Conservation (phyloP, 2,888 invertebrate species). For the Horisme vitalbata region DNA sequence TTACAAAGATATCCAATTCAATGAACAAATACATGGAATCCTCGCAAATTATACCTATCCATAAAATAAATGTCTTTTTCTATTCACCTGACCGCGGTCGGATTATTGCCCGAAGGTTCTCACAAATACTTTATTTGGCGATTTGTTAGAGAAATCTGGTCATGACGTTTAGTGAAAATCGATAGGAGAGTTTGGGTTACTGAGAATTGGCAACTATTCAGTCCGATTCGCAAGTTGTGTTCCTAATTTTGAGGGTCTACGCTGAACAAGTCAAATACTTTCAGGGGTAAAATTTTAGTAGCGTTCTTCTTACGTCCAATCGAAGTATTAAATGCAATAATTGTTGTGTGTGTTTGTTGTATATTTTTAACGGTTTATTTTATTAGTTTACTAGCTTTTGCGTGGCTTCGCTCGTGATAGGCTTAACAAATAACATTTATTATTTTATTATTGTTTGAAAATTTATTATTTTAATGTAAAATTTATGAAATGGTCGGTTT, state of each 20-base stretch:
- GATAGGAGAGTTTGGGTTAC: slow-evolving; percentile 5
- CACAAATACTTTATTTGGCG: slow-evolving; percentile 24
- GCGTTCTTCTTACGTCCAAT: too few relatives aligned
- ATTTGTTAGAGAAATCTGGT: slow-evolving; percentile 22
- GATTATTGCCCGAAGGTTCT: slow-evolving; percentile 5
- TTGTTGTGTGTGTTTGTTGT: too few relatives aligned
- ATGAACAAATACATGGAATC: too few relatives aligned
- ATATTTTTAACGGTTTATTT: not conserved
- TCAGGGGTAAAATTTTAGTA: too few relatives aligned
- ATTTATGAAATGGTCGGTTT: too few relatives aligned
- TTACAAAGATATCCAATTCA: too few relatives aligned
- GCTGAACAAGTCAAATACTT: too few relatives aligned
- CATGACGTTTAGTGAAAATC: slow-evolving; percentile 22
- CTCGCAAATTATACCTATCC: not conserved
- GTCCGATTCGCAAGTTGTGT: not conserved
- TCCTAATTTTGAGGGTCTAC: not conserved
- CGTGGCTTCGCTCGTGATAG: too few relatives aligned
- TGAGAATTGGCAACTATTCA: slow-evolving; percentile 9
- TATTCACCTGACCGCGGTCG: slow-evolving; percentile 11
- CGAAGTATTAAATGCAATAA: too few relatives aligned
- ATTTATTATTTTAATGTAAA: too few relatives aligned
- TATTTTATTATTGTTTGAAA: too few relatives aligned
- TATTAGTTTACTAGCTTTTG: not conserved
- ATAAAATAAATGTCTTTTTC: slow-evolving; percentile 5
- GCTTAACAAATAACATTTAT: too few relatives aligned